Evolutionary conservation across 2,888 invertebrate genomes (phyloP).

Genomic region (Drosophila acutilabella): DNA sequence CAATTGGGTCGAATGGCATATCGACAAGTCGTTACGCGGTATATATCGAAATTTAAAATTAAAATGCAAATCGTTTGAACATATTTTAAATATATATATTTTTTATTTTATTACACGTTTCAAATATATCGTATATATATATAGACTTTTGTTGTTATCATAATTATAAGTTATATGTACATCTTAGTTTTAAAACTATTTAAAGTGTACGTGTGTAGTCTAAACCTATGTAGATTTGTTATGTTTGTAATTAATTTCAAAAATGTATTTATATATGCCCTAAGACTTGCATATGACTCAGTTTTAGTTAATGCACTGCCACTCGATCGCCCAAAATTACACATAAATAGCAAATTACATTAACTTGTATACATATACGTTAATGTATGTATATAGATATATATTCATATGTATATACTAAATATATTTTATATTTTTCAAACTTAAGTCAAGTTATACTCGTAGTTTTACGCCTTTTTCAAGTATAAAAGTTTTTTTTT

Average conservation of each 20-base stretch:
- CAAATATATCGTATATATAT: slow-evolving; percentile 76
- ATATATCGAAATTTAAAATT: background rate
- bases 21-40: background rate
- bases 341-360: slow-evolving; percentile 55
- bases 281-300: slow-evolving; percentile 41
- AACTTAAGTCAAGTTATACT: slow-evolving; percentile 55
- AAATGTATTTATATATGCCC: slow-evolving; percentile 56
- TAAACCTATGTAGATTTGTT: slow-evolving; percentile 62
- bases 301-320: slow-evolving; percentile 47
- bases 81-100: slow-evolving; percentile 74
- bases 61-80: slow-evolving; percentile 37
- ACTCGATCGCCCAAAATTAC: slow-evolving; percentile 39
- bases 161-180: slow-evolving; percentile 67
- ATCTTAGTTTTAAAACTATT: slow-evolving; percentile 70
- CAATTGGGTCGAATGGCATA: background rate
- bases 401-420: slow-evolving; percentile 1
- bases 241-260: slow-evolving; percentile 69
- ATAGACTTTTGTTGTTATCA: slow-evolving; percentile 63
- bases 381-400: slow-evolving; percentile 12
- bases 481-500: slow-evolving; percentile 65
- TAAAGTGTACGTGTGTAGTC: slow-evolving; percentile 62
- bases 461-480: slow-evolving; percentile 35
- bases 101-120: slow-evolving; percentile 74
- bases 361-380: slow-evolving; percentile 31
- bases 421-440: slow-evolving; percentile 34